phyloP scores from a whole-genome alignment of 2,888 invertebrate genomes.

The Onchidella celtica region DNA sequence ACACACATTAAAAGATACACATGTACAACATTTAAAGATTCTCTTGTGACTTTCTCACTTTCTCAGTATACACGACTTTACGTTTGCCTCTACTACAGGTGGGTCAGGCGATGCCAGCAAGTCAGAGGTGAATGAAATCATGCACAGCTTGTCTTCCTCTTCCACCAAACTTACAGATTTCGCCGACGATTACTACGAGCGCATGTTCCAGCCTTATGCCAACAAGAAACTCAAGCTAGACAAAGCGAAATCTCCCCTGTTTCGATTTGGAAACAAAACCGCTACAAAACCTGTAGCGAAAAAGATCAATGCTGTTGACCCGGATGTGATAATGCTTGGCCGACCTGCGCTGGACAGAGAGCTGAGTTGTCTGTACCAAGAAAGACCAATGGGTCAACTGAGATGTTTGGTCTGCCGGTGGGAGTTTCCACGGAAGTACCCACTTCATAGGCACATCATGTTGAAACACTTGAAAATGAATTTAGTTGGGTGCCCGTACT shows the following conservation, averaged over 20 bases:
- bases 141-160: neutral
- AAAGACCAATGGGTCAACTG: conserved; percentile 24
- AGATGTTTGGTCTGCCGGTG: conserved; percentile 54
- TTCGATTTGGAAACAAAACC: conserved; percentile 31
- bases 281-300: neutral
- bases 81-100: too few relatives aligned
- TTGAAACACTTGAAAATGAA: conserved; percentile 56
- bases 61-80: too few relatives aligned
- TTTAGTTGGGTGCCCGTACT: conserved; percentile 56
- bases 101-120: neutral
- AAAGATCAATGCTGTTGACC: conserved; percentile 16
- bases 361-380: conserved; percentile 38
- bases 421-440: conserved; percentile 57
- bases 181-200: conserved; percentile 8
- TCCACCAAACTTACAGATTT: neutral
- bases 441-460: conserved; percentile 56
- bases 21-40: too few relatives aligned
- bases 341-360: conserved; percentile 37
- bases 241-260: conserved; percentile 3
- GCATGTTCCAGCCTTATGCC: neutral
- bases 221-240: neutral
- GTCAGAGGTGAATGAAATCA: conserved; percentile 7
- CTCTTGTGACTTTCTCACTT: too few relatives aligned
- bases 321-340: conserved; percentile 41
- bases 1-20: too few relatives aligned